Conservation (phyloP, 2,113 vertebrate genomes). For the Eubucco bourcierii region DNA sequence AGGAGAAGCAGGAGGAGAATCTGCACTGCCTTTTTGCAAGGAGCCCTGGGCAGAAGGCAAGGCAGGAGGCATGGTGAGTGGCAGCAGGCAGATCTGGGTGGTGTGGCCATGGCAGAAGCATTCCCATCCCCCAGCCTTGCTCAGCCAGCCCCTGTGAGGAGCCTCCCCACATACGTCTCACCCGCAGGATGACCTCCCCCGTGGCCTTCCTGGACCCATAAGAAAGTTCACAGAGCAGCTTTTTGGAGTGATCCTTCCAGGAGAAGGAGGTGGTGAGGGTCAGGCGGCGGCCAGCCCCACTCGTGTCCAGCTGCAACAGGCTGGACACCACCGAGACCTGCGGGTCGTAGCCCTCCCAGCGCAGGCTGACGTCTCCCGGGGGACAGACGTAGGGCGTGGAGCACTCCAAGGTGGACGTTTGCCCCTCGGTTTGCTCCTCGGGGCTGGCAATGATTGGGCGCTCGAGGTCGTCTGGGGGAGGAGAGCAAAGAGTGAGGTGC, state of each 20-base stretch:
- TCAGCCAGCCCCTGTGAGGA: not conserved
- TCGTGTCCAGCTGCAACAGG: constrained; percentile 12
- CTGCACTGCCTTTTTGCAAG: too few relatives aligned
- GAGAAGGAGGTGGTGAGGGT: constrained; percentile 57
- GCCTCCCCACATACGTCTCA: constrained; percentile 64
- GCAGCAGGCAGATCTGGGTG: rapidly evolving
- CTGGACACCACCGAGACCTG: not conserved
- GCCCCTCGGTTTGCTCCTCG: not conserved
- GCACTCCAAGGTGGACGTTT: constrained; percentile 45
- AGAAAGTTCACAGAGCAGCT: constrained; percentile 44
- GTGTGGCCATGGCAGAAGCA: rapidly evolving
- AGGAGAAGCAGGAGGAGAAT: not conserved
- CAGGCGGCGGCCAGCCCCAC: not conserved
- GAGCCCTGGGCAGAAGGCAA: not conserved
- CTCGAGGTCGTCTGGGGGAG: constrained; percentile 26
- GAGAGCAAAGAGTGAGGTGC: not conserved
- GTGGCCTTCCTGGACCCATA: not conserved
- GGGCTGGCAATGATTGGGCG: not conserved
- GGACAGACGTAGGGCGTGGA: constrained; percentile 72
- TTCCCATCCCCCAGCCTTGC: rapidly evolving
- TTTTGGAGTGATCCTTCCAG: constrained; percentile 73
- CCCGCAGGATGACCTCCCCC: constrained; percentile 34
- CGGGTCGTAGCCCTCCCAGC: constrained; percentile 65
- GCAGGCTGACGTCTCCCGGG: not conserved
- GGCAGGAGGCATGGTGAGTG: too few relatives aligned